Conservation (phyloP, 2,888 invertebrate species). For the Synanthedon vespiformis region DNA sequence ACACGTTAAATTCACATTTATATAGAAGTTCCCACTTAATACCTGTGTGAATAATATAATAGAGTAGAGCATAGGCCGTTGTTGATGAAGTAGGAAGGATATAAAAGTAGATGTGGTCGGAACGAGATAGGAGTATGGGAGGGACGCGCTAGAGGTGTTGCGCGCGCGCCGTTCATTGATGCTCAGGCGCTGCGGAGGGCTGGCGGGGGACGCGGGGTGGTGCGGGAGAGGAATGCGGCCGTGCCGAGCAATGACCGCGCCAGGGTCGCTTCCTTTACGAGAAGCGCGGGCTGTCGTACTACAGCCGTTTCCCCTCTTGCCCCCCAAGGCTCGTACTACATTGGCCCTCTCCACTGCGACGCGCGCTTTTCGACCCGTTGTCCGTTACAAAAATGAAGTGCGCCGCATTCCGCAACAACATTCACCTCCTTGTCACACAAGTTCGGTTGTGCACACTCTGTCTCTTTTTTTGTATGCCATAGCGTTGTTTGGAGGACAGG, state of each 20-base stretch:
- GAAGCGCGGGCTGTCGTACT: slow-evolving; percentile 66
- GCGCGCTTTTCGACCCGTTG: slow-evolving; percentile 63
- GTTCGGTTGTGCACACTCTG: slow-evolving; percentile 6
- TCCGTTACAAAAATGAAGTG: slow-evolving; percentile 69
- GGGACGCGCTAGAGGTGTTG: slow-evolving; percentile 35
- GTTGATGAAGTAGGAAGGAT: slow-evolving; percentile 20
- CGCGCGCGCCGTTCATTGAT: slow-evolving; percentile 66
- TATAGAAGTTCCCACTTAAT: too few relatives aligned
- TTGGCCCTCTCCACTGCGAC: slow-evolving; percentile 41
- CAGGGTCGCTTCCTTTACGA: slow-evolving; percentile 71
- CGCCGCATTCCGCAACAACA: slow-evolving; percentile 61
- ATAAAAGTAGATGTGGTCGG: slow-evolving; percentile 17
- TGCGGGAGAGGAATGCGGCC: slow-evolving; percentile 62
- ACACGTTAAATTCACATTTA: too few relatives aligned
- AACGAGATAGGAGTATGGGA: slow-evolving; percentile 43
- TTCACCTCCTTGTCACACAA: slow-evolving; percentile 40
- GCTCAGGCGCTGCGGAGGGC: slow-evolving; percentile 51
- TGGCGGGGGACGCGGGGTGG: slow-evolving; percentile 20
- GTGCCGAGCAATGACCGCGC: slow-evolving; percentile 70
- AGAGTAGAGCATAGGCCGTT: slow-evolving; percentile 10
- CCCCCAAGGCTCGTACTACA: slow-evolving; percentile 42
- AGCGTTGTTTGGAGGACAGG: slow-evolving; percentile 15
- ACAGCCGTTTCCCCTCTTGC: slow-evolving; percentile 40
- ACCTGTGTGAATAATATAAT: too few relatives aligned
- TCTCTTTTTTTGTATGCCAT: slow-evolving; percentile 12